Base-by-base conservation (phyloP, 2,797 vertebrate species). In the Neosilurus mollespiculum region DNA sequence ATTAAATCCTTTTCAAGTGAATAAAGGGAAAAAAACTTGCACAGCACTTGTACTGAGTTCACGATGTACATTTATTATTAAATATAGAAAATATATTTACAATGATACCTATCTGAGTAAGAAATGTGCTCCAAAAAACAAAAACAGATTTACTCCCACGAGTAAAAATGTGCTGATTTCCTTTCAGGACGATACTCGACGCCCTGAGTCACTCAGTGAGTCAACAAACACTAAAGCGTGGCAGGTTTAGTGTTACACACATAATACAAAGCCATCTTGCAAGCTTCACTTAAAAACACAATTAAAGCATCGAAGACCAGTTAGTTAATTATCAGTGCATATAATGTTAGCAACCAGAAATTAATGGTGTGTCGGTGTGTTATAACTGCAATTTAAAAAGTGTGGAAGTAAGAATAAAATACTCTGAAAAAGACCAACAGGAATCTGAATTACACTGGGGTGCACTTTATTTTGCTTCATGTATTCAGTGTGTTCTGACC, bases 21-120 rank as follows among this genome's bases (percentile, higher is more conserved):
- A 49, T 22, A 14, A 11, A 54, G 20, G 0, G 9, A 71, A 15
- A 16, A 34, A 22, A 54, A 12, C 8, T 20, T 18, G 54, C n/a
- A 64, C 18, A 26, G 12, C 4, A 65, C 5, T 49, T 43, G 24
- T 30, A 43, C 37, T 43, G 2, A 56, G 70, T 61, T 0, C 9
- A 24, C 71, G 8, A 59, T 75, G 12, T 37, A 66, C 26, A 69
- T 80, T 83, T 83, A 75, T 86, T 86, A 78, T 82, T 85, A 78
- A 71, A 65, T 79, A 85, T 51, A 85, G 34, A 75, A 69, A 78
- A 71, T 54, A 66, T 37, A 73, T 73, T 51, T 67, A 73, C 61
- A 73, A 77, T 24, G n/a, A 24, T 49, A 69, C 10, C 15, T 78
- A n/a, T 53, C 22, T 43, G 54, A 56, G 69, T 22, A 61, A 69